Base-by-base conservation (phyloP, 2,113 vertebrate species). In the Brachyhypopomus gauderio region DNA sequence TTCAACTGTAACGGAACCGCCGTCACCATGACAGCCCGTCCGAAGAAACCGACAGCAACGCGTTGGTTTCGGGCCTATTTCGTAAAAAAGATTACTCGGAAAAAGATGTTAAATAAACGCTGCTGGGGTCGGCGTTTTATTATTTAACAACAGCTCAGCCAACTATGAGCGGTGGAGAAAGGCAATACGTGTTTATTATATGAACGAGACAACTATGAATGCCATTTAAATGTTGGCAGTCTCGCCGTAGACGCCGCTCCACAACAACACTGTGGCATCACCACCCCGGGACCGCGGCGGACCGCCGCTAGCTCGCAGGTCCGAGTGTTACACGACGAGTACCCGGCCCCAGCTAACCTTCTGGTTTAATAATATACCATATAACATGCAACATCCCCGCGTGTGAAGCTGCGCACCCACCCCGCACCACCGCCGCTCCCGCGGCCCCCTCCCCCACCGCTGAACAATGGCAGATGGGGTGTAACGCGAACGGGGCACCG, bases 391-490 rank as follows among this genome's bases (percentile, higher is more conserved):
- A 16, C 5, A 38, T 22, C 14, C 14, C 2, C 12, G 8, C 45
- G 12, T 52, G 45, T 52, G 2, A 78, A 1, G 52, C 38, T 0
- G 1, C 36, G 23, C 17, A 19, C 22, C 48, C 52, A 16, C 56
- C n/a, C 17, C 9, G 59, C 22, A 30, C 9, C 38, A 62, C 59
- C 30, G 27, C 19, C 30, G 55, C 38, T 60, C 63, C 22, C 55
- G 30, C 20, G 72, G 58, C 84, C 88, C 90, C 87, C 87, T 87
- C 90, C 89, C 91, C 87, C 88, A 85, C 74, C 25, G 2, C 45
- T 27, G 85, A 87, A 92, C 88, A 90, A 91, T 87, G 83, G 82
- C 82, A 58, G 63, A 20, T 19, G 41, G 55, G 77, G 60, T 56
- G 30, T 30, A 30, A 30, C 30, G 3, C 3, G 30, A 30, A 30